phyloP scores from a whole-genome alignment of 2,113 vertebrate species.

The Indicator indicator region DNA sequence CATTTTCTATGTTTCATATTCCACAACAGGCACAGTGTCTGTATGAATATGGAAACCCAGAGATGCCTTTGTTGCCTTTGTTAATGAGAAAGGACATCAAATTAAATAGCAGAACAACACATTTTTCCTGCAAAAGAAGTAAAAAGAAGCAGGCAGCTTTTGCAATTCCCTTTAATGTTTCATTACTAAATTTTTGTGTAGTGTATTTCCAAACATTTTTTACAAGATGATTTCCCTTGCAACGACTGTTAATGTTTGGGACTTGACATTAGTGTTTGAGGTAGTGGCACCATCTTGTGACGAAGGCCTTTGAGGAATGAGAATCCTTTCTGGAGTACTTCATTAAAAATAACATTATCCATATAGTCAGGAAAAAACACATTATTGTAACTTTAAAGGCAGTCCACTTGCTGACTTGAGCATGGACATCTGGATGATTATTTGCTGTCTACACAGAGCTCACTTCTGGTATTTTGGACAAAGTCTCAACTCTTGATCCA shows the following conservation, averaged over 20 bases:
- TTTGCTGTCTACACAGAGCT: background rate
- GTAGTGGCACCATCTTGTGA: background rate
- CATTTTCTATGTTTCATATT: background rate
- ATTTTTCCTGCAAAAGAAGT: background rate
- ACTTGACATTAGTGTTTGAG: background rate
- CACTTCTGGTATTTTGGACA: background rate
- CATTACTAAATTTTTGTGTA: background rate
- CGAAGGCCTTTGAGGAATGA: background rate
- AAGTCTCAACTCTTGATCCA: background rate
- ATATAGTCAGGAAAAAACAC: fast-evolving
- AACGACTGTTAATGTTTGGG: background rate
- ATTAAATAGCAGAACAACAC: background rate
- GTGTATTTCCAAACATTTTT: background rate
- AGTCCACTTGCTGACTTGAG: background rate
- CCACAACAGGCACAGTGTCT: background rate
- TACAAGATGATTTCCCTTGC: background rate
- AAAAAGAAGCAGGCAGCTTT: background rate
- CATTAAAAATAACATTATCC: background rate
- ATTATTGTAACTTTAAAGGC: background rate
- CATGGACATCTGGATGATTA: background rate
- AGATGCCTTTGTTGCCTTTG: background rate
- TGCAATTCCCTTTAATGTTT: background rate
- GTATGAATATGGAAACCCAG: background rate
- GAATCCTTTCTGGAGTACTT: background rate
- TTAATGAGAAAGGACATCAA: background rate